Base-by-base conservation (phyloP, 2,113 vertebrate species). In the Alouatta palliata region DNA sequence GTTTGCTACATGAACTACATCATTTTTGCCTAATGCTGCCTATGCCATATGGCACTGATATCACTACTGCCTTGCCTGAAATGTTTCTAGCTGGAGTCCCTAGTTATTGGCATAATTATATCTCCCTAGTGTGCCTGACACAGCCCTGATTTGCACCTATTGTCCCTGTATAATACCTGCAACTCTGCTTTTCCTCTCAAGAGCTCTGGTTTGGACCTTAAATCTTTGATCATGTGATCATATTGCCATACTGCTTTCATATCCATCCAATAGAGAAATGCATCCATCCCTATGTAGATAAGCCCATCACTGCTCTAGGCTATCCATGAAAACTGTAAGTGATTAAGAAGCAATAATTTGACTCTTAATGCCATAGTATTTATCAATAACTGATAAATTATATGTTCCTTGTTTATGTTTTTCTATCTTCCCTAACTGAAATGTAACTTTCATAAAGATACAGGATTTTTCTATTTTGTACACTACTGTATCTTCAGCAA, bases 181-280 rank as follows among this genome's bases (percentile, higher is more conserved):
- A 61, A 83, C 21, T 61, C 37, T 27, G 23, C 14, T 90, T 87
- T 90, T 17, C 58, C 37, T 64, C 56, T 92, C 49, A 81, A 16
- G 80, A 25, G 5, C 54, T n/a, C 30, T 71, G 32, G 11, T 64
- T 86, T 87, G 12, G 17, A 47, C 35, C n/a, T 64, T 77, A 91
- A 83, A 66, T 88, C 75, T 37, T 82, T 80, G 79, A 66, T 88
- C 75, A 45, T 77, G 79, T 70, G 68, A 84, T 30, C 83, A 73
- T 73, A 76, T 2, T 82, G 9, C 27, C 83, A 17, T 54, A 54
- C 27, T 9, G 49, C 30, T 54, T 96, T 91, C 32, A 83, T 68
- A 94, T 35, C 75, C 32, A 68, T 70, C 95, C 54, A 70, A 43
- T 73, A 89, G 49, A 90, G 49, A 95, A 96, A 96, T 23, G 14